Percentiles rank a stretch among this genome's conserved stretches.
Conservation (phyloP, 2,797 vertebrate genomes). For the Clamator glandarius region DNA sequence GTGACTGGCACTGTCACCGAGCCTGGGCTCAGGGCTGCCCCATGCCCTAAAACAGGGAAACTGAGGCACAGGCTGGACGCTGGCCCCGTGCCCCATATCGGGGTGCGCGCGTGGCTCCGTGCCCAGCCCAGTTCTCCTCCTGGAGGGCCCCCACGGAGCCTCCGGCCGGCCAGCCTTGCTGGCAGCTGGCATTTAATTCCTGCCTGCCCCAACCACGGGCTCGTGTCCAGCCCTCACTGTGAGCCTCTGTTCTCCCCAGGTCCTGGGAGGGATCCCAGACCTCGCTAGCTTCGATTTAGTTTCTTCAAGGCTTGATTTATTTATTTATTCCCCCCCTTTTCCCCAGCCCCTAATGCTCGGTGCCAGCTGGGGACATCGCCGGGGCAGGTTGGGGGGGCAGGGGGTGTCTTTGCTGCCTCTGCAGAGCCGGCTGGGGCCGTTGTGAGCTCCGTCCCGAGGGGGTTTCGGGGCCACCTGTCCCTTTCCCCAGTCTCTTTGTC, state of each 20-base stretch:
- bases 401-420: neutral
- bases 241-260: constrained; percentile 37
- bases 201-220: constrained; percentile 42
- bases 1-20: neutral
- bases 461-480: neutral
- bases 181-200: constrained; percentile 71
- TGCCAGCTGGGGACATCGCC: constrained; percentile 25
- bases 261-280: constrained; percentile 28
- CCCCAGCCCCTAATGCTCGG: neutral
- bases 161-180: neutral
- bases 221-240: constrained; percentile 16
- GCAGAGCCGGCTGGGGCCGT: too few relatives aligned
- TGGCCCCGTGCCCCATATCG: neutral
- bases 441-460: neutral
- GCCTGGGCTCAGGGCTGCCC: neutral
- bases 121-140: neutral
- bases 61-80: neutral
- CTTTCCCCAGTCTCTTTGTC: neutral
- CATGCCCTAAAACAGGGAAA: neutral
- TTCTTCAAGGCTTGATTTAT: neutral
- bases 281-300: neutral
- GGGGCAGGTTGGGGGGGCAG: rapidly evolving
- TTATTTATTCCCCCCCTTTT: neutral
- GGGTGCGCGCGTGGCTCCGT: neutral
- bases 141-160: neutral